phyloP scores from a whole-genome alignment of 2,888 invertebrate genomes.

The Pristionchus exspectatus region DNA sequence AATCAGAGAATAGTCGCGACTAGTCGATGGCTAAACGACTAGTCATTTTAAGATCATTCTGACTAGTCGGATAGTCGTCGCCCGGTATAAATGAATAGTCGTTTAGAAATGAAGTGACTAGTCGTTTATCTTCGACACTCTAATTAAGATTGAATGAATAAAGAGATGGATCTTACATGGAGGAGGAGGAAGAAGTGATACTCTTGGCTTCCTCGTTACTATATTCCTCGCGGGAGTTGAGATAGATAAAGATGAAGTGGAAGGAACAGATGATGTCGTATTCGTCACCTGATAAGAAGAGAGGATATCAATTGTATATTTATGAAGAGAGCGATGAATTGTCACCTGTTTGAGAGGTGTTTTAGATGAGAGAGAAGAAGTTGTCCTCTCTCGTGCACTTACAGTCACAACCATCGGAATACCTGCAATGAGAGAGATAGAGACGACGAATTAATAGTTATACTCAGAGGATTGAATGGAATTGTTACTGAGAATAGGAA shows the following conservation, averaged over 20 bases:
- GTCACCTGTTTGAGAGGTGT: conserved; percentile 27
- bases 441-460: neutral
- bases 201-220: conserved; percentile 19
- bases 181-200: conserved; percentile 47
- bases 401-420: neutral
- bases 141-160: neutral
- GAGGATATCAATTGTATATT: neutral
- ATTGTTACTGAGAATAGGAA: neutral
- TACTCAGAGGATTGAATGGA: neutral
- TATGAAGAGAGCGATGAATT: neutral
- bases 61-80: too few relatives aligned
- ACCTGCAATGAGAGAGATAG: neutral
- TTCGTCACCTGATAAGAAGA: neutral
- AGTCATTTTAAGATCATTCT: too few relatives aligned
- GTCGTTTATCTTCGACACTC: too few relatives aligned
- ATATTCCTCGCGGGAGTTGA: neutral
- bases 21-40: too few relatives aligned
- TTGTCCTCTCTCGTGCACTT: neutral
- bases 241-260: neutral
- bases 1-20: too few relatives aligned
- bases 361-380: neutral
- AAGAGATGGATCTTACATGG: neutral
- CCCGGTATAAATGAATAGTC: too few relatives aligned
- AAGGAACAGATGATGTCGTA: neutral
- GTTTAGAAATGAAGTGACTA: too few relatives aligned